Base-by-base conservation (phyloP, 2,888 invertebrate species). In the Anodontia alba region DNA sequence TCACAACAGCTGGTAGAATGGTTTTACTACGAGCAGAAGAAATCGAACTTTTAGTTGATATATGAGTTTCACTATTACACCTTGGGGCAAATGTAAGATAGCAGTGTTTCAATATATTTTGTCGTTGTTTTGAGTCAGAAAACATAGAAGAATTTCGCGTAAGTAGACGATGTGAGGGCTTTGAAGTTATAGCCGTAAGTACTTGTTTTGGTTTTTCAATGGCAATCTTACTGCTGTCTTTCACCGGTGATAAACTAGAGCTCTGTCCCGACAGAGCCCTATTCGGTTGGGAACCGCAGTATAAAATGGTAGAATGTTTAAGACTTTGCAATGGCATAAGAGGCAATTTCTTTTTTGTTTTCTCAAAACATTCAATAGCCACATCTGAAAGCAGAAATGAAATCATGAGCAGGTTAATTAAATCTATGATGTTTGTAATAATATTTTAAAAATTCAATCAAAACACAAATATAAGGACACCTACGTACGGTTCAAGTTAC, bases 331-430 rank as follows among this genome's bases (percentile, higher is more conserved):
- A 79, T 0, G 94, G 94, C 84, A 92, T 79, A 38, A 94, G 81
- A 3, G 91, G 84, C 75, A 90, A 90, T 70, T 90, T 87, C 81
- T 89, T 91, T 29, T 90, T 86, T 62, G 88, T 89, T 81, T 94
- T 94, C 73, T 94, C 94, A 89, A 93, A 94, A 80, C 93, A 93
- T 81, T 94, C 94, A 31, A 94, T 87, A 1, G 93, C 78, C 29
- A 94, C 73, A 87, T 90, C 94, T 94, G 90, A 33, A 87, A 88
- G n/a, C 42, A 70, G 43, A 73, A 42, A 46, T 49, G 20, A 51
- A 51, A 51, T n/a, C n/a, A n/a, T n/a, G 17, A 43, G 17, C 17
- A 8, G 17, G 10, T 43, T 43, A 43, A 43, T 43, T 8, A 43
- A 43, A 17, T 43, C n/a, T n/a, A n/a, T n/a, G n/a, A n/a, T n/a